Conservation (phyloP, 2,888 invertebrate genomes). For the Apotomis capreana region DNA sequence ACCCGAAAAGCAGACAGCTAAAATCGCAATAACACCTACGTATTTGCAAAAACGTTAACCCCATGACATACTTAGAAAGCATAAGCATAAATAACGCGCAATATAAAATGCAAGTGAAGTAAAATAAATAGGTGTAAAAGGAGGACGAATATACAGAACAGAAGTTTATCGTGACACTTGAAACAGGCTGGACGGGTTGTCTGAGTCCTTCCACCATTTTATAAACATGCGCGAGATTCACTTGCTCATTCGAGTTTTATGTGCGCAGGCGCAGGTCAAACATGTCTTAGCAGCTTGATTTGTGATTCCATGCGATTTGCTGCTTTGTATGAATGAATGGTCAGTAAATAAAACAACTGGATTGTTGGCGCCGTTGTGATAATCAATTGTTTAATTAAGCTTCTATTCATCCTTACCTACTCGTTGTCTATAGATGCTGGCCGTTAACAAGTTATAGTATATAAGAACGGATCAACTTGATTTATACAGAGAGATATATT, state of each 20-base stretch:
- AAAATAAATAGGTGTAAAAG: constrained; percentile 41
- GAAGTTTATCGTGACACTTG: constrained; percentile 47
- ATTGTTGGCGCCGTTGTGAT: too few relatives aligned
- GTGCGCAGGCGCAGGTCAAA: neutral
- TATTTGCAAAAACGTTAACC: constrained; percentile 39
- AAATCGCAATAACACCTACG: constrained; percentile 29
- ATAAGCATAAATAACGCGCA: constrained; percentile 36
- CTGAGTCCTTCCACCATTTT: constrained; percentile 47
- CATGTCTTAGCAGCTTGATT: neutral
- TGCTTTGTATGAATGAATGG: too few relatives aligned
- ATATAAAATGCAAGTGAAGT: constrained; percentile 38
- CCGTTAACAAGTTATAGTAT: too few relatives aligned
- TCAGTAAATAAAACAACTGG: too few relatives aligned
- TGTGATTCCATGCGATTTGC: too few relatives aligned
- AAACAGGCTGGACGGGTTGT: constrained; percentile 52
- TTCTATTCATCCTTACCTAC: too few relatives aligned
- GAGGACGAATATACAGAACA: constrained; percentile 37
- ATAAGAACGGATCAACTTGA: too few relatives aligned
- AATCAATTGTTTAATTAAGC: too few relatives aligned
- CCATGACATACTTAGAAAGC: constrained; percentile 37
- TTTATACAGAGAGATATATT: too few relatives aligned
- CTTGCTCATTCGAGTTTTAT: constrained; percentile 12
- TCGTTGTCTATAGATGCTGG: too few relatives aligned
- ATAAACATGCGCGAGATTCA: constrained; percentile 20
- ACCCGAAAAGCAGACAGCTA: constrained; percentile 10